Evolutionary conservation across 2,888 invertebrate genomes (phyloP).

Genomic region (Resseliella maxima): DNA sequence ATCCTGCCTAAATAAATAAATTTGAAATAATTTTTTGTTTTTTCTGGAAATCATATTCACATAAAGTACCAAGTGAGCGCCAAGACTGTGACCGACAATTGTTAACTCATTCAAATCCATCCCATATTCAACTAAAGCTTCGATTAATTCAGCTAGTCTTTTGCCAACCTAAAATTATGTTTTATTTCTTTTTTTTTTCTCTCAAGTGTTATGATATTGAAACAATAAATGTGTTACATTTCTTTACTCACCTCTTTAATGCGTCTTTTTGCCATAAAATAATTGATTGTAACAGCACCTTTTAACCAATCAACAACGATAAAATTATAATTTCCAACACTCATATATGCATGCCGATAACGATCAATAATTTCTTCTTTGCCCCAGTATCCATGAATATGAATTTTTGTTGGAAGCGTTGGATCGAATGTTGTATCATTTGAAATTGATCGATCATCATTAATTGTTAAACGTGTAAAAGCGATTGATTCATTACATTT

Average conservation of each 20-base stretch:
- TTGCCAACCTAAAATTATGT: neutral
- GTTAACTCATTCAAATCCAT: slow-evolving; percentile 27
- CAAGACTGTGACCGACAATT: neutral
- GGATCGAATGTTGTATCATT: slow-evolving; percentile 21
- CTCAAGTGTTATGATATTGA: neutral
- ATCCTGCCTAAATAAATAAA: neutral
- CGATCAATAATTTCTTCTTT: slow-evolving; percentile 18
- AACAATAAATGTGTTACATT: neutral
- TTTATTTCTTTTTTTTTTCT: neutral
- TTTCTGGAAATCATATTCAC: too few species aligned
- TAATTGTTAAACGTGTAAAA: neutral
- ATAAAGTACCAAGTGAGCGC: too few species aligned
- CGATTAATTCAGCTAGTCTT: neutral
- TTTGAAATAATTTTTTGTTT: too few species aligned
- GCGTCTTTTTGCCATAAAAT: neutral
- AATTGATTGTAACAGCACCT: neutral
- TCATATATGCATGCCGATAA: neutral
- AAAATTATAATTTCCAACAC: slow-evolving; percentile 27
- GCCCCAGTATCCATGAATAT: neutral
- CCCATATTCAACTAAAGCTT: neutral
- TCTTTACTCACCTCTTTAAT: neutral
- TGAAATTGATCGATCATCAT: neutral
- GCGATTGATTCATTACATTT: neutral
- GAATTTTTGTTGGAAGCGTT: neutral
- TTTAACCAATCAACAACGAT: slow-evolving; percentile 8